These are phyloP conservation scores for Carposina sasakii DNA, from an alignment of 1,140 invertebrate species.

Conservation along the genomic window DNA sequence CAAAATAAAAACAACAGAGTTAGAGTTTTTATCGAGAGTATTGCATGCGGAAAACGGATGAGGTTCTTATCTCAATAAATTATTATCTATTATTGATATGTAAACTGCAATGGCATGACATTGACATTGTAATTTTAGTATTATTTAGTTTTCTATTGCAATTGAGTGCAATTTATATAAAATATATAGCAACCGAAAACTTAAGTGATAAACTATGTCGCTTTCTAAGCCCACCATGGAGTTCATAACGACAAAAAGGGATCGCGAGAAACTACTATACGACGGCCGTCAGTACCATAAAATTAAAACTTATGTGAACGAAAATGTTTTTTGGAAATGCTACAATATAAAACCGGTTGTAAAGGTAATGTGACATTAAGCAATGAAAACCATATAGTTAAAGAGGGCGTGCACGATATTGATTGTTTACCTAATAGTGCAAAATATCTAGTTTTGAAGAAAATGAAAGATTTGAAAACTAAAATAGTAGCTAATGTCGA, in stretches of 20 bases:
- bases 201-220: conserved; percentile 3
- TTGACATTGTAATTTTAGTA: conserved; percentile 3
- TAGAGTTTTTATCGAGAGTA: too few species aligned
- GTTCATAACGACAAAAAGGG: conserved; percentile 4
- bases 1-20: too few species aligned
- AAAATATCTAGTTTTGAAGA: conserved; percentile 3
- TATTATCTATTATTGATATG: conserved; percentile 4
- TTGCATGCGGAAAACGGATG: too few species aligned
- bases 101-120: conserved; percentile 3
- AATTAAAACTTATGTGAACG: conserved; percentile 3
- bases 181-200: conserved; percentile 1
- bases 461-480: conserved; percentile 4
- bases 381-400: conserved; percentile 4
- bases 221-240: conserved; percentile 2
- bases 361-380: conserved; percentile 4
- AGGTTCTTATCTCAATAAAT: conserved; percentile 4
- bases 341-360: conserved; percentile 4
- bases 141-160: conserved; percentile 3
- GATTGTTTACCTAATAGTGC: conserved; percentile 4
- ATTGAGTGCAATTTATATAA: conserved; percentile 4
- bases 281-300: conserved; percentile 4
- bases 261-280: conserved; percentile 4
- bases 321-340: conserved; percentile 4
- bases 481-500: conserved; percentile 4
- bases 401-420: conserved; percentile 4